A percentile compares a stretch with the other conserved stretches of the same genome.
These are phyloP conservation scores for Sinocyclocheilus maitianheensis DNA, from an alignment of 2,113 vertebrate species.

Conservation along the genomic window DNA sequence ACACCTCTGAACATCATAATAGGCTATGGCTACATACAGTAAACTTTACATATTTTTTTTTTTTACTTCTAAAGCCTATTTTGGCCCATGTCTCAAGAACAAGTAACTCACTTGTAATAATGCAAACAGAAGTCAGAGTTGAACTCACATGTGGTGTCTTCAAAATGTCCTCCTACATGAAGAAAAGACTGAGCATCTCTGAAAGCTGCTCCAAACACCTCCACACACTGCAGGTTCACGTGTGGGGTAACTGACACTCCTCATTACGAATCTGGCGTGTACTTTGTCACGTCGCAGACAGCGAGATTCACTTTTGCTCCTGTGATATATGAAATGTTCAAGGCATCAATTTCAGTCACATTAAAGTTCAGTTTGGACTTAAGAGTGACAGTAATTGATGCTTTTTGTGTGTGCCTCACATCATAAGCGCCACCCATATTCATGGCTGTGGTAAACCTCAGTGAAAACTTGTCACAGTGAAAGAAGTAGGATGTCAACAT, in stretches of 20 bases:
- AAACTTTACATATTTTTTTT: neutral
- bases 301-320: neutral
- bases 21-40: neutral
- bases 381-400: conserved; percentile 1
- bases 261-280: neutral
- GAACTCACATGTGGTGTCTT: conserved; percentile 25
- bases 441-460: conserved; percentile 56
- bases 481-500: neutral
- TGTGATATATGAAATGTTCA: neutral
- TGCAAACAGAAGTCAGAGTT: neutral
- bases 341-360: conserved; percentile 1
- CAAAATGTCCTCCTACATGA: conserved; percentile 11
- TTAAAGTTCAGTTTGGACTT: neutral
- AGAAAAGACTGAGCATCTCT: neutral
- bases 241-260: neutral
- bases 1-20: neutral
- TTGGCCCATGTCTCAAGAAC: neutral
- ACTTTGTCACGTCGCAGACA: neutral
- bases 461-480: neutral
- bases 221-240: neutral
- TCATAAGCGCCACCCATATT: conserved; percentile 36
- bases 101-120: neutral
- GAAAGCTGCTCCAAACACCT: conserved; percentile 1
- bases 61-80: neutral
- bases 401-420: neutral